phyloP scores from a whole-genome alignment of 2,797 vertebrate genomes.

The Poecilia wingei region DNA sequence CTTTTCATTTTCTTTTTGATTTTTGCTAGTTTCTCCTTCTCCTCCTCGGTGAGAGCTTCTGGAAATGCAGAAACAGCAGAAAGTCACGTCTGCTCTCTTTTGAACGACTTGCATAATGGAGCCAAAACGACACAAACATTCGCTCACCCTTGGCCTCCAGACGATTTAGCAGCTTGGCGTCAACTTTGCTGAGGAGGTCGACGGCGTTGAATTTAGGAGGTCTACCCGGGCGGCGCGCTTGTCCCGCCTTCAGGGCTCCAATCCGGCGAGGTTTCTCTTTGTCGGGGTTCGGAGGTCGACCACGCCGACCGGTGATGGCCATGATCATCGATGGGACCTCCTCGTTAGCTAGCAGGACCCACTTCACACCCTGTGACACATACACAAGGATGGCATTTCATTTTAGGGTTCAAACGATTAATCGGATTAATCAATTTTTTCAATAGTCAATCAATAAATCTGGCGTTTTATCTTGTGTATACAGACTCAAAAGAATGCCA shows the following conservation, averaged over 20 bases:
- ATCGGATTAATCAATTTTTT: too few species aligned
- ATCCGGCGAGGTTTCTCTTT: conserved; percentile 79
- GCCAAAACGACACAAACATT: not conserved
- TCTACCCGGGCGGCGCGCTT: conserved; percentile 88
- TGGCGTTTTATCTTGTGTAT: too few species aligned
- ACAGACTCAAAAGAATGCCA: too few species aligned
- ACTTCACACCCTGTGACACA: conserved; percentile 85
- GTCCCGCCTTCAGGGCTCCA: conserved; percentile 74
- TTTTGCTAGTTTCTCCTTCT: conserved; percentile 91
- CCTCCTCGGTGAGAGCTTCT: conserved; percentile 92
- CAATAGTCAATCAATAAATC: too few species aligned
- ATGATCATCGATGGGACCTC: conserved; percentile 96
- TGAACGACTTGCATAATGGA: not conserved
- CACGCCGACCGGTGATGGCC: conserved; percentile 95
- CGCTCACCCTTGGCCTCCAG: conserved; percentile 89
- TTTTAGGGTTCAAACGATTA: not conserved
- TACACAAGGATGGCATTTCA: not conserved
- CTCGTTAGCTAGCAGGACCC: conserved; percentile 90
- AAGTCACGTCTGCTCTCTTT: not conserved
- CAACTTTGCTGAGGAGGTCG: conserved; percentile 91
- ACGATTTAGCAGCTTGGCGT: conserved; percentile 86
- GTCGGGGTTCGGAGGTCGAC: conserved; percentile 93
- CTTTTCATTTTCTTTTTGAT: conserved; percentile 95
- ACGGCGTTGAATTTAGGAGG: conserved; percentile 90
- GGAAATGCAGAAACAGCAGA: conserved; percentile 11